Conservation (phyloP, 2,888 invertebrate genomes). For the Philereme transversata region DNA sequence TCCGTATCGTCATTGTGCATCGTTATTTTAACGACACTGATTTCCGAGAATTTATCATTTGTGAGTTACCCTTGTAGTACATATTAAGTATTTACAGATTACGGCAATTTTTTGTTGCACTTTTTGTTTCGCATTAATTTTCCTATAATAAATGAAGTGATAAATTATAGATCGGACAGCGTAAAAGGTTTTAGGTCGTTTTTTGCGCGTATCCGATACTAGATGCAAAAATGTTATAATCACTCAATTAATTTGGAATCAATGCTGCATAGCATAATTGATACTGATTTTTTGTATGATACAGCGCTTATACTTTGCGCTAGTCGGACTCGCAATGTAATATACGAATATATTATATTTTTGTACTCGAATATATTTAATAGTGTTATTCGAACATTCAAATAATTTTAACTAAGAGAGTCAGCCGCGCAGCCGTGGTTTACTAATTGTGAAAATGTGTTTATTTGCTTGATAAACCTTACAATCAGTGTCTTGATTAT, state of each 20-base stretch:
- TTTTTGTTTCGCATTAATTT: conserved; percentile 33
- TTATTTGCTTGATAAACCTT: too few relatives aligned
- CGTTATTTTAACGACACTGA: conserved; percentile 51
- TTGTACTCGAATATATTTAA: too few relatives aligned
- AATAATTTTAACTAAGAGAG: too few relatives aligned
- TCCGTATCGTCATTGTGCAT: conserved; percentile 54
- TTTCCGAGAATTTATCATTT: conserved; percentile 57
- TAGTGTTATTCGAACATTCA: too few relatives aligned
- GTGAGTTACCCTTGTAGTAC: conserved; percentile 42
- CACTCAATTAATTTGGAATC: conserved; percentile 33
- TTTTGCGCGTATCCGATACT: conserved; percentile 26
- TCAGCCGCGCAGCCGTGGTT: too few relatives aligned
- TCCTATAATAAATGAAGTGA: conserved; percentile 21
- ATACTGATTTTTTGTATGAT: conserved; percentile 6
- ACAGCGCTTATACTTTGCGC: neutral
- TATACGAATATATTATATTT: too few relatives aligned
- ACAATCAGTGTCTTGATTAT: too few relatives aligned
- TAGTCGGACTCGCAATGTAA: too few relatives aligned
- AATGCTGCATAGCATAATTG: conserved; percentile 16
- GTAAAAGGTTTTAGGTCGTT: conserved; percentile 20
- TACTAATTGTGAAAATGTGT: too few relatives aligned
- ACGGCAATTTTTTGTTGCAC: conserved; percentile 24
- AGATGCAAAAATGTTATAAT: conserved; percentile 27
- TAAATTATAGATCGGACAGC: conserved; percentile 24
- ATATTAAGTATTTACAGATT: conserved; percentile 13